Evolutionary conservation across 2,888 invertebrate genomes (phyloP).

Genomic region (Sinohyriopsis cumingii): DNA sequence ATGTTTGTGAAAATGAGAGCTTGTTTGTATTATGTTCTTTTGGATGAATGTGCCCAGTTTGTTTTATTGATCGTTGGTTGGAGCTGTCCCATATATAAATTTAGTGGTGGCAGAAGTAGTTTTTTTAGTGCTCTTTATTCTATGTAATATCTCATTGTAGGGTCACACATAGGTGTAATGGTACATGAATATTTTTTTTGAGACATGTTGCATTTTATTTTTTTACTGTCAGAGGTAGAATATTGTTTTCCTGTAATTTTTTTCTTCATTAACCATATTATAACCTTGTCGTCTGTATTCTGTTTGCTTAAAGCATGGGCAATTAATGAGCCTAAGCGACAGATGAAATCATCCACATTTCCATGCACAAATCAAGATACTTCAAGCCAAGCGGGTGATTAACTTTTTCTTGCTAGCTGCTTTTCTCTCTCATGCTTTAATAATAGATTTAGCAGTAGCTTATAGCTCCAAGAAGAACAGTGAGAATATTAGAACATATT

Average conservation of each 20-base stretch:
- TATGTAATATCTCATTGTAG: background rate
- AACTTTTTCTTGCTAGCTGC: background rate
- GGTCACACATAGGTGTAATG: background rate
- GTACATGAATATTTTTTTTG: conserved; percentile 3
- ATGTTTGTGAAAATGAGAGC: too few species aligned
- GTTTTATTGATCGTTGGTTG: too few species aligned
- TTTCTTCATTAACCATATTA: conserved; percentile 7
- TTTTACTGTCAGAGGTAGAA: background rate
- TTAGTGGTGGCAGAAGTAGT: conserved; percentile 1
- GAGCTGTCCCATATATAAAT: background rate
- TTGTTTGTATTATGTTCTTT: too few species aligned
- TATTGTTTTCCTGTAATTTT: conserved; percentile 6
- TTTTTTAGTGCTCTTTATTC: background rate
- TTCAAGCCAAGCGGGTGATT: conserved; percentile 50
- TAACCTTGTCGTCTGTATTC: conserved; percentile 6
- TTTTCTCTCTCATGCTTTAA: too few species aligned
- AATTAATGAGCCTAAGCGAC: conserved; percentile 54
- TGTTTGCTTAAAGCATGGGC: conserved; percentile 57
- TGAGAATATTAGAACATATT: too few species aligned
- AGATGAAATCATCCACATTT: conserved; percentile 47
- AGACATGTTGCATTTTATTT: background rate
- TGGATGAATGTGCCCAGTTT: too few species aligned
- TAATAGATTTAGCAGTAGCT: too few species aligned
- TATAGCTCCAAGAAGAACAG: too few species aligned
- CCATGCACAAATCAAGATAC: conserved; percentile 31